Base-by-base conservation (phyloP, 35 echinoderm and acorn worm genomes). In the Holothuria glaberrima region DNA sequence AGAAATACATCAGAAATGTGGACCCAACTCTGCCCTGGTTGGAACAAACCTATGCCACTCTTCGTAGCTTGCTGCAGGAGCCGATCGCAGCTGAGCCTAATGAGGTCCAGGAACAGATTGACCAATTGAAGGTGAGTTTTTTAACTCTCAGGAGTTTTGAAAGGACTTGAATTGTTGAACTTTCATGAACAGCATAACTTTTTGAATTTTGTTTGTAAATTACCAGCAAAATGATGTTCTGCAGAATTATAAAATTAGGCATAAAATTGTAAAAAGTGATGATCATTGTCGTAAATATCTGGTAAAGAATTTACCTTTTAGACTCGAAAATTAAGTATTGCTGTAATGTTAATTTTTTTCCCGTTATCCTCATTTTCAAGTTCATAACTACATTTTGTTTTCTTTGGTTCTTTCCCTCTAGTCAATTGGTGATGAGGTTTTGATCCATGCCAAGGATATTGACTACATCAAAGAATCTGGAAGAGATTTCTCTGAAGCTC, bases 381-480 rank as follows among this genome's bases (percentile, higher is more conserved):
- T 12, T 54, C 12, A 13, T 10, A 0, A 10, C 22, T 9, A 69
- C 26, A 52, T n/a, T 20, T 48, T 2, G 21, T 14, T 91, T 30
- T 88, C 1, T 81, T 20, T 5, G 14, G 0, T 32, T 88, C 33
- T 68, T 89, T 68, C 20, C 48, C 61, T 93, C 6, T 29, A 97
- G 94, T 79, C 91, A 2, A 63, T 99, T 66, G 71, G 84, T 74
- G 93, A 95, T 86, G 97, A 99, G 30, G 63, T 95, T 7, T 48
- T 94, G 48, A 59, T 94, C 30, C 97, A 99, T 80, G 90, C 82
- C 88, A 99, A 99, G 58, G 97, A 99, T 9, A 64, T 99, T 16
- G 93, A 99, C 22, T 63, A 75, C 6, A 80, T 94, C 88, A 92
- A 91, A 65, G 93, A 99, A 61, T 85, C 91, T 22, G 91, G 97